phyloP scores from a whole-genome alignment of 2,888 invertebrate species.

The Parnassius mnemosyne region DNA sequence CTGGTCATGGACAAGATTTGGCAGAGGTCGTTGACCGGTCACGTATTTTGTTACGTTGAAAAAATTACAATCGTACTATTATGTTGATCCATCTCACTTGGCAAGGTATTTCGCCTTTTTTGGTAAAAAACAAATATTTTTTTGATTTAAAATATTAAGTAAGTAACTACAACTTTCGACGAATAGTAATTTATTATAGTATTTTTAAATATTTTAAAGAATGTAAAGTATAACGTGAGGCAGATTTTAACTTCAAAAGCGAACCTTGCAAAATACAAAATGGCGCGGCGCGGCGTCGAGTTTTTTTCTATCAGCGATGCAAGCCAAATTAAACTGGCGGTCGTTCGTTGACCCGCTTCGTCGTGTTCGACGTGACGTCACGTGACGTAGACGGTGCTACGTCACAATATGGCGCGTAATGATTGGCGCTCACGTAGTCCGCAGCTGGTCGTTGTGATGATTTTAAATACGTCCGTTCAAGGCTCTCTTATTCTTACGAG shows the following conservation, averaged over 20 bases:
- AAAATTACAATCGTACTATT: conserved; percentile 66
- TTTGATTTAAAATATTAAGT: neutral
- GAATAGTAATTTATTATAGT: too few relatives aligned
- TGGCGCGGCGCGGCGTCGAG: conserved; percentile 62
- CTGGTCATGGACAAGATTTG: conserved; percentile 62
- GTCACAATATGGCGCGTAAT: conserved; percentile 47
- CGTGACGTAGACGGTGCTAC: conserved; percentile 58
- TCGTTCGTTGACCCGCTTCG: conserved; percentile 69
- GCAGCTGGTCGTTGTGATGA: conserved; percentile 36
- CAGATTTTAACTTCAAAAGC: too few relatives aligned
- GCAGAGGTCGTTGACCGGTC: conserved; percentile 66
- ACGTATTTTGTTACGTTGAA: conserved; percentile 62
- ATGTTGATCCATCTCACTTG: conserved; percentile 55
- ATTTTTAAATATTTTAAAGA: too few relatives aligned
- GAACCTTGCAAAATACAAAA: conserved; percentile 44
- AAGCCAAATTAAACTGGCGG: conserved; percentile 74
- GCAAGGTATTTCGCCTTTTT: conserved; percentile 13
- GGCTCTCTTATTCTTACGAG: conserved; percentile 37
- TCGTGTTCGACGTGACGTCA: conserved; percentile 46
- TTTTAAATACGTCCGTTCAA: conserved; percentile 38
- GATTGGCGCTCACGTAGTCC: conserved; percentile 39
- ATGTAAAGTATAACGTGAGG: too few relatives aligned
- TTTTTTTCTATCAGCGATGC: conserved; percentile 52
- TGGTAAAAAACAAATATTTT: neutral
- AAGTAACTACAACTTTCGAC: too few relatives aligned